Percentiles rank a stretch among this genome's conserved stretches.
Conservation (phyloP, 2,113 vertebrate genomes). For the Spilogale gracilis region DNA sequence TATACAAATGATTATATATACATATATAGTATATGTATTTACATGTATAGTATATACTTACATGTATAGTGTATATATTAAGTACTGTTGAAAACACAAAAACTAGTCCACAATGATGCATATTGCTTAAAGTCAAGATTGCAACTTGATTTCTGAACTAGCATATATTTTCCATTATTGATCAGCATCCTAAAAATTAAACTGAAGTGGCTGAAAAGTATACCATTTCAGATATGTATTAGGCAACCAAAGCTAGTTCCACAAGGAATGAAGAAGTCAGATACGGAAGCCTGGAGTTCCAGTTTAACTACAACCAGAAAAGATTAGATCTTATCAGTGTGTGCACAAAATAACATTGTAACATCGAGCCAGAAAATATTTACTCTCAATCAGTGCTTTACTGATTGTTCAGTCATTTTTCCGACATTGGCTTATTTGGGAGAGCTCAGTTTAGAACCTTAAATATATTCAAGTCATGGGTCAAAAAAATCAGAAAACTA, state of each 20-base stretch:
- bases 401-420: too few species aligned
- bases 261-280: neutral
- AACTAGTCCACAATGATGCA: neutral
- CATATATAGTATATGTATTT: neutral
- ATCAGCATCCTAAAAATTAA: neutral
- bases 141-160: neutral
- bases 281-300: neutral
- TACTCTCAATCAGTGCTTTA: neutral
- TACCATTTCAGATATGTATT: neutral
- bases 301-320: neutral
- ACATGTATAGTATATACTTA: neutral
- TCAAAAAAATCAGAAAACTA: neutral
- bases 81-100: neutral
- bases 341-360: neutral
- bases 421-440: neutral
- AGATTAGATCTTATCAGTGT: neutral
- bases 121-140: neutral
- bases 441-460: neutral
- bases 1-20: neutral
- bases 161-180: neutral
- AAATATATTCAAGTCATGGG: neutral
- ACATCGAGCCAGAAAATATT: neutral
- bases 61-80: neutral
- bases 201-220: neutral
- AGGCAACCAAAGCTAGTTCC: neutral